Conservation (phyloP, 2,113 vertebrate species). For the Oriolus oriolus region DNA sequence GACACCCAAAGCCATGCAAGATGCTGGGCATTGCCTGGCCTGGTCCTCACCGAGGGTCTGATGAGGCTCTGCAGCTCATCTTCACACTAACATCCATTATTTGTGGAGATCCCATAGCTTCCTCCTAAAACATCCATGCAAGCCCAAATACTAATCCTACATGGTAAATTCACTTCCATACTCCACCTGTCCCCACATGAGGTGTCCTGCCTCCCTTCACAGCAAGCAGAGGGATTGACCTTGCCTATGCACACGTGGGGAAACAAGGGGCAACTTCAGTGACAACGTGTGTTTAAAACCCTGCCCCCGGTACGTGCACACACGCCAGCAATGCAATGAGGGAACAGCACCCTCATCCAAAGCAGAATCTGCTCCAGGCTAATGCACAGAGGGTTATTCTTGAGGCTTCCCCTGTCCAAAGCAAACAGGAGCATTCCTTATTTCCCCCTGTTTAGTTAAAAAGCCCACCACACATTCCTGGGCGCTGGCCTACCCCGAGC, state of each 20-base stretch:
- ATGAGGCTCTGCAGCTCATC: background rate
- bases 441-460: background rate
- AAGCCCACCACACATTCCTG: slow-evolving; percentile 9
- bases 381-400: slow-evolving; percentile 2
- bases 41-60: background rate
- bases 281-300: background rate
- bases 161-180: background rate
- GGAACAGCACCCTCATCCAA: background rate
- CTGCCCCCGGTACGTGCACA: accelerated
- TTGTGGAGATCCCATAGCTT: background rate
- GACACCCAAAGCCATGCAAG: background rate
- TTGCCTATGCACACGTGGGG: background rate
- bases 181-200: background rate
- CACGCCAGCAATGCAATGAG: background rate
- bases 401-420: background rate
- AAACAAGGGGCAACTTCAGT: background rate
- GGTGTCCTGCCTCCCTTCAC: background rate
- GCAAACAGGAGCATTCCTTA: background rate
- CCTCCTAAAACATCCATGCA: background rate
- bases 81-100: background rate
- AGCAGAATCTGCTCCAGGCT: background rate
- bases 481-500: background rate
- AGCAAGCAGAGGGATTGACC: background rate
- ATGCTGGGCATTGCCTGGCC: background rate
- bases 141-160: background rate